Evolutionary conservation across 2,797 vertebrate genomes (phyloP).

Genomic region (Melanotaenia nigrans): DNA sequence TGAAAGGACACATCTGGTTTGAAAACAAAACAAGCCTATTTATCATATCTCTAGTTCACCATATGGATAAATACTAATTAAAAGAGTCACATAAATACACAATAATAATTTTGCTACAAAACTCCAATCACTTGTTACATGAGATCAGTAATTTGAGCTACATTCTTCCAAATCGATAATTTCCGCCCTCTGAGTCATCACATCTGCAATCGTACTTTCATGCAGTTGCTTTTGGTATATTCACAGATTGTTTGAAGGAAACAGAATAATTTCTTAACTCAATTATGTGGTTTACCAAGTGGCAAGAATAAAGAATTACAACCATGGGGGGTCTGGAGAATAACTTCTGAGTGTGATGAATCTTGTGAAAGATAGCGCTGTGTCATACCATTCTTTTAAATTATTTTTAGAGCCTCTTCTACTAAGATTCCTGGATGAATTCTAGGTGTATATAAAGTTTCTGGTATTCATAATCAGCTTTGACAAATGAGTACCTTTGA

Average conservation of each 20-base stretch:
- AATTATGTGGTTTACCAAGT: slow-evolving; percentile 81
- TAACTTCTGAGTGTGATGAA: slow-evolving; percentile 75
- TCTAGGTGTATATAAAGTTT: slow-evolving; percentile 59
- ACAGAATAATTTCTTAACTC: slow-evolving; percentile 75
- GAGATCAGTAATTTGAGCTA: slow-evolving; percentile 65
- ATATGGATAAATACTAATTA: slow-evolving; percentile 44
- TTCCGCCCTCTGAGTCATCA: slow-evolving; percentile 69
- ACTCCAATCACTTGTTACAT: slow-evolving; percentile 58
- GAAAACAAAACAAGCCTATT: slow-evolving; percentile 24
- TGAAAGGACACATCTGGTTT: slow-evolving; percentile 51
- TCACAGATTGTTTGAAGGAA: slow-evolving; percentile 57
- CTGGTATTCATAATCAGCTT: slow-evolving; percentile 54
- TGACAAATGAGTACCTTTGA: slow-evolving; percentile 62
- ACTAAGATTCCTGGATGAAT: slow-evolving; percentile 68
- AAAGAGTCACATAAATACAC: slow-evolving; percentile 53
- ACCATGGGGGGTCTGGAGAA: slow-evolving; percentile 75
- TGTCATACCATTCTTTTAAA: slow-evolving; percentile 64
- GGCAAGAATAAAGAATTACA: slow-evolving; percentile 79
- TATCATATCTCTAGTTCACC: slow-evolving; percentile 28
- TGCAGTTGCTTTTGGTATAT: slow-evolving; percentile 39
- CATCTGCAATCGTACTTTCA: slow-evolving; percentile 63
- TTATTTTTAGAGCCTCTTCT: slow-evolving; percentile 65
- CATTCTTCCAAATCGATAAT: slow-evolving; percentile 65
- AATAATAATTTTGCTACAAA: slow-evolving; percentile 38
- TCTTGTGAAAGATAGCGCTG: slow-evolving; percentile 64